phyloP scores from a whole-genome alignment of 1,140 invertebrate species.

The Liolophura sinensis region DNA sequence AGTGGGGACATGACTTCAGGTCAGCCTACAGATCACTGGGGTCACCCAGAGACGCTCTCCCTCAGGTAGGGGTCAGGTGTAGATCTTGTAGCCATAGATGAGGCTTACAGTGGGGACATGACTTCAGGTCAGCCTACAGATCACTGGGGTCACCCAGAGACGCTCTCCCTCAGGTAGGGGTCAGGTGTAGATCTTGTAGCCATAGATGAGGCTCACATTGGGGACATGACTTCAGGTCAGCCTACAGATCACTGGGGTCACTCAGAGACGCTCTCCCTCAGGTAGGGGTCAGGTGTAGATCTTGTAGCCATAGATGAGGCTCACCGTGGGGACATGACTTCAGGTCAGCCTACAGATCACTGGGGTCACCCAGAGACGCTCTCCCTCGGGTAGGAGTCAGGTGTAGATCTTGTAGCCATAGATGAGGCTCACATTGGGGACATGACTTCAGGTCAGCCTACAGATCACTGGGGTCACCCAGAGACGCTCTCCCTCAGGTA shows the following conservation, averaged over 20 bases:
- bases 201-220: slow-evolving; percentile 70
- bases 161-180: slow-evolving; percentile 50
- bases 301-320: slow-evolving; percentile 91
- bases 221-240: slow-evolving; percentile 90
- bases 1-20: slow-evolving; percentile 95
- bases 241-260: slow-evolving; percentile 85
- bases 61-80: slow-evolving; percentile 36
- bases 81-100: slow-evolving; percentile 82
- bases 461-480: slow-evolving; percentile 79
- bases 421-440: slow-evolving; percentile 97
- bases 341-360: slow-evolving; percentile 80
- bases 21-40: slow-evolving; percentile 85
- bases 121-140: slow-evolving; percentile 88
- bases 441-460: slow-evolving; percentile 92
- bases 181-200: not conserved
- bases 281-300: slow-evolving; percentile 23
- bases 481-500: slow-evolving; percentile 60
- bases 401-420: slow-evolving; percentile 73
- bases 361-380: slow-evolving; percentile 74
- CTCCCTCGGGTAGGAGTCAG: slow-evolving; percentile 40
- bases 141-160: slow-evolving; percentile 77
- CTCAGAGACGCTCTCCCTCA: slow-evolving; percentile 66
- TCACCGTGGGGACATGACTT: slow-evolving; percentile 95
- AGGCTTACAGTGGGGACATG: slow-evolving; percentile 97
- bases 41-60: slow-evolving; percentile 68